Percentiles rank a stretch among this genome's conserved stretches.
Conservation (phyloP, 2,888 invertebrate species). For the Lordiphosa andalusiaca region DNA sequence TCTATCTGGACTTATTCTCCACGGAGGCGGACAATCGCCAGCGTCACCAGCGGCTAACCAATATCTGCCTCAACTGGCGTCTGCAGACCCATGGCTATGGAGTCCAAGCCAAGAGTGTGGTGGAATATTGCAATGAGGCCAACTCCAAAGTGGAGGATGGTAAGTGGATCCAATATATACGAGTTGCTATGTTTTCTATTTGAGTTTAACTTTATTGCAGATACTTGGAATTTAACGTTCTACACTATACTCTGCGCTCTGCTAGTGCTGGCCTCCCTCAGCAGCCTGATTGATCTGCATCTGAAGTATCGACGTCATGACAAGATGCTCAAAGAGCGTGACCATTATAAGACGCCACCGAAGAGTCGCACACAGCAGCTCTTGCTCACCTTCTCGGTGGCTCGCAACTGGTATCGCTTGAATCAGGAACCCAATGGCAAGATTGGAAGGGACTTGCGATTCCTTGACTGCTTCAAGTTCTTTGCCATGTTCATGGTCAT, state of each 20-base stretch:
- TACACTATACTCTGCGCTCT: conserved; percentile 51
- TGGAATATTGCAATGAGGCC: conserved; percentile 72
- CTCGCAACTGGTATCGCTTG: conserved; percentile 77
- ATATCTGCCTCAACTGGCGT: conserved; percentile 73
- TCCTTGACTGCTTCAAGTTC: conserved; percentile 77
- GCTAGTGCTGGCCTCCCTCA: conserved; percentile 46
- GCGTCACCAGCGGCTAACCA: conserved; percentile 62
- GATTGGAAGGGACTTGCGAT: conserved; percentile 74
- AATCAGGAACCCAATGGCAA: conserved; percentile 71
- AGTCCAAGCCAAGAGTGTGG: conserved; percentile 65
- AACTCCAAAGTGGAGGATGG: conserved; percentile 57
- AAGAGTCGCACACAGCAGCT: conserved; percentile 44
- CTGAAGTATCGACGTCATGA: conserved; percentile 66
- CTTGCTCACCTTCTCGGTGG: conserved; percentile 65
- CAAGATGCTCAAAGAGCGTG: conserved; percentile 70
- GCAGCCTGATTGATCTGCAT: conserved; percentile 69
- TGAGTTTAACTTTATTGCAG: conserved; percentile 29
- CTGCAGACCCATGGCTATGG: conserved; percentile 48
- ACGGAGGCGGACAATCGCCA: conserved; percentile 61
- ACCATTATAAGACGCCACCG: conserved; percentile 70
- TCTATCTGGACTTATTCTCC: conserved; percentile 69
- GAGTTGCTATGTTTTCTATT: background rate
- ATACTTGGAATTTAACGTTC: conserved; percentile 72
- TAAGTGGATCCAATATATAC: conserved; percentile 24
- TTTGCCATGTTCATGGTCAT: conserved; percentile 77